Percentiles rank a stretch among this genome's conserved stretches.
Evolutionary conservation across 2,888 invertebrate genomes (phyloP).

Genomic region (Tenodera sinensis): DNA sequence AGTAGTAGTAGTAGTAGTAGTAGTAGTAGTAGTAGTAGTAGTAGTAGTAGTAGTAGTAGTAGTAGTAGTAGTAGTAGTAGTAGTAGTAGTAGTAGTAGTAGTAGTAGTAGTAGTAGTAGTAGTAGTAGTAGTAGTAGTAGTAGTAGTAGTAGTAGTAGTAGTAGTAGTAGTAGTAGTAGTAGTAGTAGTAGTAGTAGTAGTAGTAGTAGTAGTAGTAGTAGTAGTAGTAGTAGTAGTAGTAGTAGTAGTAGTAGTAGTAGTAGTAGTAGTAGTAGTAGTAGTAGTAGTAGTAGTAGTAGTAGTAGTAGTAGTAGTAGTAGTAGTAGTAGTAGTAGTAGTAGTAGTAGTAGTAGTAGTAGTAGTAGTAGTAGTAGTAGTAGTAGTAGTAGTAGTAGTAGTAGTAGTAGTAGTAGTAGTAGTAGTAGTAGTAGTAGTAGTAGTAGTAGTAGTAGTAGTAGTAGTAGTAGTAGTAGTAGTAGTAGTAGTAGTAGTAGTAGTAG

Average conservation of each 20-base stretch:
- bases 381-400: neutral
- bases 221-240: neutral
- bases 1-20: neutral
- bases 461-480: no score
- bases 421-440: neutral
- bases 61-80: neutral
- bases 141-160: no score
- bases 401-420: neutral
- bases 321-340: neutral
- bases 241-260: neutral
- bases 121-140: neutral
- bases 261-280: neutral
- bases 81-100: neutral
- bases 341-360: neutral
- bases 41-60: neutral
- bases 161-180: neutral
- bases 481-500: neutral
- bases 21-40: neutral
- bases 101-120: neutral
- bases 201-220: neutral
- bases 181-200: neutral
- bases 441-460: neutral
- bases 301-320: no score
- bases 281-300: neutral
- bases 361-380: neutral